Percentiles rank a stretch among this genome's conserved stretches.
phyloP scores from a whole-genome alignment of 2,113 vertebrate genomes.

The Rhinopithecus roxellana region DNA sequence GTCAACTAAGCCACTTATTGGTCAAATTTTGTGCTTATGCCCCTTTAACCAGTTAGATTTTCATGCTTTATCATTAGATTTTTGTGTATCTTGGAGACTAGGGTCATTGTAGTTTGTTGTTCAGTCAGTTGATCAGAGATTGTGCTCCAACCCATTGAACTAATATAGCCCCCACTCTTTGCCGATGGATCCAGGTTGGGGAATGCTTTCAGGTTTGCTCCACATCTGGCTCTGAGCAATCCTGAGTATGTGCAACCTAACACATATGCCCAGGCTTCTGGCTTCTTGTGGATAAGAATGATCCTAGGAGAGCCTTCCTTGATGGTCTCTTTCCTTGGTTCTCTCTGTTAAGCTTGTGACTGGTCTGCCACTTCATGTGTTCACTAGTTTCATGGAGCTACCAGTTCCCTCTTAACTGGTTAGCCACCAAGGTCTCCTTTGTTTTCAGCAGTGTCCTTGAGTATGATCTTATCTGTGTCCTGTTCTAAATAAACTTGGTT shows the following conservation, averaged over 20 bases:
- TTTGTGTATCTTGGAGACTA: neutral
- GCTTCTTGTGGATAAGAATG: neutral
- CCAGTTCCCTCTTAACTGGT: neutral
- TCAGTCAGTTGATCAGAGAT: neutral
- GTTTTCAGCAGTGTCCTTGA: neutral
- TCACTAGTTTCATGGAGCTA: neutral
- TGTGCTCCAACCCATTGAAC: neutral
- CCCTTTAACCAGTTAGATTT: neutral
- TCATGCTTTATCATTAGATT: neutral
- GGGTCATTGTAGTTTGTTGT: neutral
- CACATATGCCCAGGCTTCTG: neutral
- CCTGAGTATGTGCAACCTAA: neutral
- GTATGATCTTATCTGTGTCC: neutral
- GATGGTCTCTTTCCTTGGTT: neutral
- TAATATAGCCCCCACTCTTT: neutral
- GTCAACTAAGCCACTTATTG: neutral
- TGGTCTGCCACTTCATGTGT: neutral
- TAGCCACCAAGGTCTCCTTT: neutral
- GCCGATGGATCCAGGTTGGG: neutral
- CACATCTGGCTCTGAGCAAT: neutral
- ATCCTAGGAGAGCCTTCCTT: neutral
- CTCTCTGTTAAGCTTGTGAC: neutral
- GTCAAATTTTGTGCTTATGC: neutral
- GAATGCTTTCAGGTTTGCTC: neutral
- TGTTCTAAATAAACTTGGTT: neutral